Evolutionary conservation across 2,113 vertebrate species (phyloP).

Genomic region (Pantherophis guttatus): DNA sequence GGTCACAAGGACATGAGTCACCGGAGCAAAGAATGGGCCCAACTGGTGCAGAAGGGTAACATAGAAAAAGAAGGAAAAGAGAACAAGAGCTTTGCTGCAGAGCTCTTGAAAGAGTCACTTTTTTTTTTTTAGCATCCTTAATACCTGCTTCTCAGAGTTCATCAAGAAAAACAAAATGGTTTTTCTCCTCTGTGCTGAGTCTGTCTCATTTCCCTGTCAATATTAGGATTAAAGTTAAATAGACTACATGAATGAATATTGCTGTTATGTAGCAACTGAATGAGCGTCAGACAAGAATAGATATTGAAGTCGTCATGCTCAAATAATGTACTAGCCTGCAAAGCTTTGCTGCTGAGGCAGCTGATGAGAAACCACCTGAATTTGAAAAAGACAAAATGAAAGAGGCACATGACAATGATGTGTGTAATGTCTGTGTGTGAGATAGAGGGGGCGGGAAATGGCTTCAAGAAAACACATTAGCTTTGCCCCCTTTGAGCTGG

Average conservation of each 20-base stretch:
- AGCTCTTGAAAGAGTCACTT: constrained; percentile 23
- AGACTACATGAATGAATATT: constrained; percentile 51
- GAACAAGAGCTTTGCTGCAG: neutral
- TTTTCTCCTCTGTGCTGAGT: constrained; percentile 25
- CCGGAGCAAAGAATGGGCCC: neutral
- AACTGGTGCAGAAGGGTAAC: neutral
- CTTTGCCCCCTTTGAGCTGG: neutral
- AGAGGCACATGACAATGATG: accelerated
- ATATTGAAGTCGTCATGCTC: constrained; percentile 38
- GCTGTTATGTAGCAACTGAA: constrained; percentile 56
- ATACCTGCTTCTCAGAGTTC: constrained; percentile 37
- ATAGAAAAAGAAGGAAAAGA: constrained; percentile 1
- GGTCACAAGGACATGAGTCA: neutral
- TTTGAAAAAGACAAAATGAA: neutral
- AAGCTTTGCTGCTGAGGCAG: constrained; percentile 46
- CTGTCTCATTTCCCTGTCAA: constrained; percentile 23
- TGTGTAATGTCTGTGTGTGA: neutral
- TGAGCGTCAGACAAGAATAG: constrained; percentile 46
- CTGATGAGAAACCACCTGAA: neutral
- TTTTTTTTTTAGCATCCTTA: constrained; percentile 32
- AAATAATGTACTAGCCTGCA: constrained; percentile 42
- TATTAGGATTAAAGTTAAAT: constrained; percentile 34
- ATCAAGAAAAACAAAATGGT: constrained; percentile 49
- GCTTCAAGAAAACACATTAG: neutral
- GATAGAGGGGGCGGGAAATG: neutral